Base-by-base conservation (phyloP, 2,113 vertebrate species). In the Xenopus laevis region DNA sequence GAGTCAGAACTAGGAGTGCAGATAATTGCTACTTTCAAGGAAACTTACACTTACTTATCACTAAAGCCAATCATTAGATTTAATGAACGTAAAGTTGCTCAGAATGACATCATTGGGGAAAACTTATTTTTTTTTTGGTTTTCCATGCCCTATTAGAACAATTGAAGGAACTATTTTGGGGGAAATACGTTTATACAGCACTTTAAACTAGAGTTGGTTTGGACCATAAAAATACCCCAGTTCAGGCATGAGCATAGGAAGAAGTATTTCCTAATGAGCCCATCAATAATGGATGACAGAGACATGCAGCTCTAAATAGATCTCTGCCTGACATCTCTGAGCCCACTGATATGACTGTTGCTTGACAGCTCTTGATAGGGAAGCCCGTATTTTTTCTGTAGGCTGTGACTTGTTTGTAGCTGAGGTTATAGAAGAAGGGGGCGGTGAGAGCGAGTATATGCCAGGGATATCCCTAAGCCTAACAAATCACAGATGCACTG, bases 401-500 rank as follows among this genome's bases (percentile, higher is more conserved):
- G 57, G 72, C 44, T 53, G 72, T 21, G 65, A 59, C 65, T 62
- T 75, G 44, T 75, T 68, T 75, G 68, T 62, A 61, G 45, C 27
- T 15, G 45, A 62, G 50, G 60, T 75, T 75, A 61, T 68, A 21
- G 23, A 18, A 71, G 4, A 23, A 47, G 64, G 65, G 68, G 66
- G 21, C 13, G 30, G 12, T 18, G 64, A 73, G 52, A 27, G 66
- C 45, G 30, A 10, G 59, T 55, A 53, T n/a, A n/a, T 64, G 30
- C 46, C 58, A 76, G 74, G 74, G 74, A 63, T 55, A 69, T 68
- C 74, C 74, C 74, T 59, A 75, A 75, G 68, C 68, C n/a, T 75
- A 27, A 52, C 72, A 75, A 76, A 63, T 69, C 18, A 64, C 16
- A 18, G 50, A 62, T 45, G 74, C 74, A 46, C 10, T 63, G 65